Evolutionary conservation across 2,888 invertebrate genomes (phyloP), one percentile per base, ranked within the genome.

Genomic region (Chymomyza amoena): DNA sequence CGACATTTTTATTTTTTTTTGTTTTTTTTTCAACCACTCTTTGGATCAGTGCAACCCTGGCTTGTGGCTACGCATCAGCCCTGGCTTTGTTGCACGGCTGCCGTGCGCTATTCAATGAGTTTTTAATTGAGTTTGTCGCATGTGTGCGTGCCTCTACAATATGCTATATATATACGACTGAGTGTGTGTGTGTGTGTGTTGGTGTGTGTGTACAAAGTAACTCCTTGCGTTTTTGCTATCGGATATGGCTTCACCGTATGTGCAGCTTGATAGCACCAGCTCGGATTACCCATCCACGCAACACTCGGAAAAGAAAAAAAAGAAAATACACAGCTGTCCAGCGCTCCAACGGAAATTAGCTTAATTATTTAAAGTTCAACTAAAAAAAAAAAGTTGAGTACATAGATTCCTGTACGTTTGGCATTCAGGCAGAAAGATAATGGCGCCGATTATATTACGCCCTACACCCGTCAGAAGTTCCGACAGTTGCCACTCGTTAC

Each of bases 321-420:
- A 39, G 4, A 1, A 39, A 45, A 45, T 10, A 18, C 25, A 51
- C 32, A 32, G 32, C 32, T 32, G 32, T 32, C 7, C 32, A 32
- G 0, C 32, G 7, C 9, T 32, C 9, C 32, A 32, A 18, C 64
- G n/a, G 68, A 64, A 68, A 65, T 76, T 75, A 61, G 54, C 63
- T 72, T 75, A 69, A 76, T 75, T 75, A 75, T 72, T 75, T 76
- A 56, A 16, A 18, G 72, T 76, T 75, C 61, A 67, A 66, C 59
- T 39, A 7, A 32, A 32, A 32, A 32, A 32, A 9, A 32, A 25
- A 32, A 32, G 7, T 7, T 3, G 9, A 32, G 7, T 32, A 9
- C 7, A 7, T 32, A 7, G 32, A 6, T 32, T 4, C 7, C 32
- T 7, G 7, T 25, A 25, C 4, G 0, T 4, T 25, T 20, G 3